phyloP scores from a whole-genome alignment of 1,140 invertebrate genomes.

The Psix sp. region DNA sequence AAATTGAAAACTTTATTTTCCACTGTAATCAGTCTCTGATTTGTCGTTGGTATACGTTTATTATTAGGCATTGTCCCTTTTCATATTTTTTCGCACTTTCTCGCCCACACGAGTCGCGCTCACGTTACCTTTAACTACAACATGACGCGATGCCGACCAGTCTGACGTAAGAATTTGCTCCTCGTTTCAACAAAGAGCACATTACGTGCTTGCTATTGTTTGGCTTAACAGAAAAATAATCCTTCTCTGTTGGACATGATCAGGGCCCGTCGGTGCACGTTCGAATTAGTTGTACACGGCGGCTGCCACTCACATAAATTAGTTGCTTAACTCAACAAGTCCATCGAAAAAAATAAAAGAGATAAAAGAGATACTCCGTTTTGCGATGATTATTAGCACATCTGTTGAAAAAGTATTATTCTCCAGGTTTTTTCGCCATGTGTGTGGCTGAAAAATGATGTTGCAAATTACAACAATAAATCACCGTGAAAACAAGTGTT shows the following conservation, averaged over 20 bases:
- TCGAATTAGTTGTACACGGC: constrained; percentile 40
- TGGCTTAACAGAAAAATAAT: constrained; percentile 26
- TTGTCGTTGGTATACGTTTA: too few species aligned
- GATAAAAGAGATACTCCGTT: constrained; percentile 6
- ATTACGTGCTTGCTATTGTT: constrained; percentile 44
- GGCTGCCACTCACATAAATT: constrained; percentile 31
- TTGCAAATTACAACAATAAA: too few species aligned
- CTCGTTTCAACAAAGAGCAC: constrained; percentile 16
- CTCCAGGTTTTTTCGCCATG: neutral
- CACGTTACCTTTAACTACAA: constrained; percentile 15
- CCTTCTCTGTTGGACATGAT: constrained; percentile 26
- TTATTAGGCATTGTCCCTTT: too few species aligned
- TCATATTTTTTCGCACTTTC: constrained; percentile 20
- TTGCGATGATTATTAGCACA: constrained; percentile 10
- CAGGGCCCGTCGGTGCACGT: constrained; percentile 16
- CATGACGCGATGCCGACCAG: constrained; percentile 9
- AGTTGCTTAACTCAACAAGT: constrained; percentile 30
- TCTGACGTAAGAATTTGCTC: constrained; percentile 37
- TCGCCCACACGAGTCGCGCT: constrained; percentile 13
- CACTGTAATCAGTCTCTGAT: too few species aligned
- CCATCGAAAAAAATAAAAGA: constrained; percentile 12
- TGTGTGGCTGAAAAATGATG: too few species aligned
- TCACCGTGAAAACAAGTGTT: too few species aligned
- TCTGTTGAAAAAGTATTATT: constrained; percentile 9
- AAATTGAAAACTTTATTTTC: too few species aligned